Base-by-base conservation (phyloP, 2,888 invertebrate species). In the Ophion obscuratus region DNA sequence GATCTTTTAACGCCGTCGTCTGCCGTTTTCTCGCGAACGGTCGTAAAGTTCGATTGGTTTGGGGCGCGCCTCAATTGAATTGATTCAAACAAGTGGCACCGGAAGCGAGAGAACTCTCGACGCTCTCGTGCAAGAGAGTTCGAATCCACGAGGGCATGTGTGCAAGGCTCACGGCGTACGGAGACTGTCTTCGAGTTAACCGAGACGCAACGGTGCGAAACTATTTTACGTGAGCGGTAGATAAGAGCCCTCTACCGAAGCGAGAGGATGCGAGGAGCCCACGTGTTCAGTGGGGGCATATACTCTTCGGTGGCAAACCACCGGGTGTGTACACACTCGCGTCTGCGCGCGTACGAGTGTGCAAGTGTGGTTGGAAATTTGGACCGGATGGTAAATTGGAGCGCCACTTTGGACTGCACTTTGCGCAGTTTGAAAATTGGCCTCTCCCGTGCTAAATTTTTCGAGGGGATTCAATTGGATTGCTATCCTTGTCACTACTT, bases 161-260 rank as follows among this genome's bases (percentile, higher is more conserved):
- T 53, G 71, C 57, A 73, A 61, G 71, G 27, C 73, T 73, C 11
- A 40, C 76, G 71, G 79, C 47, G 78, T 17, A 59, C 61, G 59
- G 80, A 67, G 59, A 53, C 61, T 66, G 73, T 11, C 61, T 40
- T 67, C 71, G 78, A 73, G 79, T 85, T 67, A 83, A 76, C 79
- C 71, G 66, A 61, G 75, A 68, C 73, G 71, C 85, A 83, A 76
- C 81, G 74, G 70, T 59, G 83, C 83, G 80, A 83, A 78, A 77
- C 83, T 86, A 86, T 83, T 81, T 81, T 86, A 83, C 83, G 83
- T 62, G 83, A 83, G 83, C 62, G 59, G 64, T n/a, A 83, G 83
- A 86, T 83, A 83, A 86, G 86, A 61, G 74, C 67, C 59, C 59
- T 44, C 68, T 53, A 20, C 44, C 61, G 70, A 66, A 70, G 76